Evolutionary conservation across 1,140 invertebrate species (phyloP), one percentile per base, ranked within the genome.

Genomic region (Drosophila simulans): DNA sequence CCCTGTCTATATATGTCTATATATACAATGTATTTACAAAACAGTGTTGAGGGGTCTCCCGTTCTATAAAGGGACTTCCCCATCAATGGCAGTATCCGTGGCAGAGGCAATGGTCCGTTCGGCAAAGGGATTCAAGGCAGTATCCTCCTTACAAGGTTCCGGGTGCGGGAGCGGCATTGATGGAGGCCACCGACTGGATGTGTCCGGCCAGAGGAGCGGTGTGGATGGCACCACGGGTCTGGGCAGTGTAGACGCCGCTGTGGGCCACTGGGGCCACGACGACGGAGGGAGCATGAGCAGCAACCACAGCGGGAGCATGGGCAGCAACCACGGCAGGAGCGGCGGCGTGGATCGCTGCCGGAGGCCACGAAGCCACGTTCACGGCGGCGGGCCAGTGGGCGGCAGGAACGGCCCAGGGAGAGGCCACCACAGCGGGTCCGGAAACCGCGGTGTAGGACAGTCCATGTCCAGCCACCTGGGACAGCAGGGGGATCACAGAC

Each of bases 151-250:
- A 93, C 35, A 90, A 27, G 34, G 93, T 93, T 80, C 93, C 93
- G 71, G 93, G 93, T 20, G 93, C 93, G 49, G 93, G 93, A 13
- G 92, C 92, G 63, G 93, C 91, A 68, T 94, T 93, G 91, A 92
- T 77, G 10, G 88, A 80, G 45, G 88, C 88, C 40, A 83, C 91
- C 49, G 91, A 92, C 52, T 83, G 72, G 39, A 88, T 73, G 60
- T 92, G 90, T 71, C 93, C 93, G 27, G 93, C 91, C 63, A 93
- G 88, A 17, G 93, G 93, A 64, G 93, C 93, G 8, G 92, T 91
- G 70, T 94, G 93, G 2, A 94, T 73, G 31, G 93, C 93, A 39
- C 93, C 93, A 56, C 93, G 92, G 49, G 92, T 94, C 60, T 93
- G 93, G 56, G 93, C 93, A 22, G 93, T 93, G 58, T 94, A 94